These are phyloP conservation scores for Drosophila navojoa DNA, from an alignment of 1,140 invertebrate genomes.

Conservation along the genomic window DNA sequence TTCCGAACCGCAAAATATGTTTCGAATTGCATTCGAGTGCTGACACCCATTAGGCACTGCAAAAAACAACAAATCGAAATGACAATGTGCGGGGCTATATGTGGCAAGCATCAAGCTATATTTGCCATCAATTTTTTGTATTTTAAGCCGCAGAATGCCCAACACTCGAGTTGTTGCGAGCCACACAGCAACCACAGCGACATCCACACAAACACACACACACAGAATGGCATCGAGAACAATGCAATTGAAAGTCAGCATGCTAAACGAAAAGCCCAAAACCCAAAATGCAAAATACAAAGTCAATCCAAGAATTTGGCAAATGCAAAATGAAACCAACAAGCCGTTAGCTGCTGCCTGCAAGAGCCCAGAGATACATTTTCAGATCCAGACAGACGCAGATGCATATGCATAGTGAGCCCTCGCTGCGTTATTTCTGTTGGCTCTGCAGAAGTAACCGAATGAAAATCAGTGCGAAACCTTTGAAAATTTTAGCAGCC, in stretches of 20 bases:
- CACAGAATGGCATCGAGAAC: slow-evolving; percentile 38
- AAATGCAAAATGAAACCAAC: slow-evolving; percentile 45
- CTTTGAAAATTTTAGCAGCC: slow-evolving; percentile 57
- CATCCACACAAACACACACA: slow-evolving; percentile 4
- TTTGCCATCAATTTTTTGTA: slow-evolving; percentile 81
- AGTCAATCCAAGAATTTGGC: slow-evolving; percentile 51
- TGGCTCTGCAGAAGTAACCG: slow-evolving; percentile 44
- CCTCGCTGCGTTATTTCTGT: slow-evolving; percentile 4
- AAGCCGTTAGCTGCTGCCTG: slow-evolving; percentile 1
- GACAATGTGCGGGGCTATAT: slow-evolving; percentile 30
- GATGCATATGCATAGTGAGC: not conserved
- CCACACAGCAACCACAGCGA: slow-evolving; percentile 15
- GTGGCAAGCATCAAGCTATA: slow-evolving; percentile 60
- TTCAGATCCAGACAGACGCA: slow-evolving; percentile 3
- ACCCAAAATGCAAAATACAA: slow-evolving; percentile 43
- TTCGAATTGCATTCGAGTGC: slow-evolving; percentile 74
- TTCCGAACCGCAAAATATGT: slow-evolving; percentile 66
- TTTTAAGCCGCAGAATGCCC: slow-evolving; percentile 76
- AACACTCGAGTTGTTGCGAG: slow-evolving; percentile 62
- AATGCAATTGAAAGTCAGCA: slow-evolving; percentile 75
- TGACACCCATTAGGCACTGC: slow-evolving; percentile 72
- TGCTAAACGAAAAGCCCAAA: slow-evolving; percentile 39
- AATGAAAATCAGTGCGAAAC: slow-evolving; percentile 73
- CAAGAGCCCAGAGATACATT: slow-evolving; percentile 5
- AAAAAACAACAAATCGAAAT: slow-evolving; percentile 57